A percentile compares a stretch with the other conserved stretches of the same genome.
Evolutionary conservation across 2,888 invertebrate species (phyloP).

Genomic region (Nasonovia ribisnigri): DNA sequence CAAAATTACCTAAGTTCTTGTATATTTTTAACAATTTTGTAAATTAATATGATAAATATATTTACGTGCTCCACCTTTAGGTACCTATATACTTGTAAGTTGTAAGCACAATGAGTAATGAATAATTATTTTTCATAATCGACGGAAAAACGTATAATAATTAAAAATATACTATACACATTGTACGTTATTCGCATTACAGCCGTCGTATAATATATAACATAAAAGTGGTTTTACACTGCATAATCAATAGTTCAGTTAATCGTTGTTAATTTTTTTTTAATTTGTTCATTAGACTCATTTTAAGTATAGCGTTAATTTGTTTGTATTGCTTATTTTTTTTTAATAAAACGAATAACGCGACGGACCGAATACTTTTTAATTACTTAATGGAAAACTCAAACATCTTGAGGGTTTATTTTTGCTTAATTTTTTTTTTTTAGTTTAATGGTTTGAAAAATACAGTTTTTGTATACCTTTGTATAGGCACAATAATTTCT

Average conservation of each 20-base stretch:
- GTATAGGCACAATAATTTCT: neutral
- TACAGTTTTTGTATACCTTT: neutral
- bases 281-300: neutral
- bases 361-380: neutral
- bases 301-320: neutral
- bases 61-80: neutral
- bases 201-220: neutral
- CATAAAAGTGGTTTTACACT: neutral
- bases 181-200: neutral
- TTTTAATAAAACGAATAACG: neutral
- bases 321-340: constrained; percentile 10
- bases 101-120: neutral
- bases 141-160: neutral
- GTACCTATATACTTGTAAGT: neutral
- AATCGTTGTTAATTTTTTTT: neutral
- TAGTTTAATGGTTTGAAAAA: neutral
- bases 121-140: neutral
- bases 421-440: neutral
- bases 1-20: neutral
- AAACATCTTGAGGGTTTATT: neutral
- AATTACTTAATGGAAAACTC: constrained; percentile 4
- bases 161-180: neutral
- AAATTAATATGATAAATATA: neutral
- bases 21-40: neutral
- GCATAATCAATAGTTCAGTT: neutral